Evolutionary conservation across 1,140 invertebrate genomes (phyloP).

Genomic region (Drosophila melanogaster): DNA sequence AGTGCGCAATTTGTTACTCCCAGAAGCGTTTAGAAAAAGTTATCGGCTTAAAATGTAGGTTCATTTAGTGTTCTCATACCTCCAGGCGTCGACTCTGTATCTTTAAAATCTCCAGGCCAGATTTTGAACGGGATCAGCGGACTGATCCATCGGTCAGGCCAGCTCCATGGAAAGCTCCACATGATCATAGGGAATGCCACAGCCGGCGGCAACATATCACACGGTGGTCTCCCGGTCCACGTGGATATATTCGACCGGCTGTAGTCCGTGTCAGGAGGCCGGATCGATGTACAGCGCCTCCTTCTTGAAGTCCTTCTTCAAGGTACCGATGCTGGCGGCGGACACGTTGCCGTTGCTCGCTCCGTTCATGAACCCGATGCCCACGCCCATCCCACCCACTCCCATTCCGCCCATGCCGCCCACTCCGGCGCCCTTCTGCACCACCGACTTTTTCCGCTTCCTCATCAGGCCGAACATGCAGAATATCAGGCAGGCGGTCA

Average conservation of each 20-base stretch:
- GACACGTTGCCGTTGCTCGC: conserved; percentile 76
- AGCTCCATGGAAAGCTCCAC: conserved; percentile 63
- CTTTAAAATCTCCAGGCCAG: conserved; percentile 75
- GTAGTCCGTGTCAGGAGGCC: conserved; percentile 92
- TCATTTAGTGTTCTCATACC: conserved; percentile 45
- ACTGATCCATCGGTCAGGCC: conserved; percentile 54
- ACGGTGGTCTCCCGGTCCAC: conserved; percentile 95
- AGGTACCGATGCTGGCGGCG: conserved; percentile 74
- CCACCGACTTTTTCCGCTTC: conserved; percentile 86
- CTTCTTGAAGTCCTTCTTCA: conserved; percentile 85
- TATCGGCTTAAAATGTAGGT: conserved; percentile 66
- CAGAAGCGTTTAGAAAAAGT: conserved; percentile 75
- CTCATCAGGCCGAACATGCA: conserved; percentile 85
- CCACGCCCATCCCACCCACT: conserved; percentile 83
- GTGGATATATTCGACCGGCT: conserved; percentile 95
- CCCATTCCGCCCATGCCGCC: conserved; percentile 62
- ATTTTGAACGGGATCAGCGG: conserved; percentile 41
- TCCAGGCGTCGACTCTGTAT: conserved; percentile 50
- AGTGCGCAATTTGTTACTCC: conserved; percentile 24
- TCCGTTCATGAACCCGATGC: conserved; percentile 84
- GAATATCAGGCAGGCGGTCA: conserved; percentile 86
- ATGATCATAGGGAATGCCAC: conserved; percentile 62
- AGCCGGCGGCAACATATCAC: conserved; percentile 86
- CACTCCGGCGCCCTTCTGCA: conserved; percentile 84
- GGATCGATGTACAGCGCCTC: conserved; percentile 87